phyloP scores from a whole-genome alignment of 2,797 vertebrate species.

The Poeciliopsis paucimaculata region DNA sequence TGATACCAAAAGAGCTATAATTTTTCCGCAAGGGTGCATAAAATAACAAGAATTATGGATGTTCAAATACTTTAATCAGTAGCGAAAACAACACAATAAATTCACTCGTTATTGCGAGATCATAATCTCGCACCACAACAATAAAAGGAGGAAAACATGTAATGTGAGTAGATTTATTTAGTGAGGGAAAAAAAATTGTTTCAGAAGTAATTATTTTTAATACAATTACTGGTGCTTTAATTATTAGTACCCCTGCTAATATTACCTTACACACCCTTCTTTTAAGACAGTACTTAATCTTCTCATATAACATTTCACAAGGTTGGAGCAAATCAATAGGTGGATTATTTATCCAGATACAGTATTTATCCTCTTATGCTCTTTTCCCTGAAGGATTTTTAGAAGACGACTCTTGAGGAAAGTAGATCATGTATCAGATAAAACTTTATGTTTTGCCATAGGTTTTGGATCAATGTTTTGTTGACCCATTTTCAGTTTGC shows the following conservation, averaged over 20 bases:
- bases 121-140: neutral
- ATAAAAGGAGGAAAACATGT: neutral
- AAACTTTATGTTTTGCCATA: neutral
- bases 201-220: neutral
- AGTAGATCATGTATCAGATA: neutral
- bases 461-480: neutral
- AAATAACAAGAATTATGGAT: slow-evolving; percentile 65
- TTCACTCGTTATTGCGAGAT: neutral
- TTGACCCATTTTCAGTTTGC: neutral
- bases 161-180: neutral
- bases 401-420: neutral
- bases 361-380: neutral
- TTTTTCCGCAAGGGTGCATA: slow-evolving; percentile 41
- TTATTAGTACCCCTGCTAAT: neutral
- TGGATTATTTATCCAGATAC: neutral
- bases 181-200: neutral
- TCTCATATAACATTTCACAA: neutral
- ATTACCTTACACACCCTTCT: neutral
- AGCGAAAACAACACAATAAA: slow-evolving; percentile 45
- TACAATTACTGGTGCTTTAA: neutral
- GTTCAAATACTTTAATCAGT: slow-evolving; percentile 56
- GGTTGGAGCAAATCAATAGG: neutral
- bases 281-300: neutral
- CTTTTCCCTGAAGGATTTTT: neutral
- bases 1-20: slow-evolving; percentile 60